Conservation (phyloP, 1,140 invertebrate genomes). For the Ganaspis sp. region DNA sequence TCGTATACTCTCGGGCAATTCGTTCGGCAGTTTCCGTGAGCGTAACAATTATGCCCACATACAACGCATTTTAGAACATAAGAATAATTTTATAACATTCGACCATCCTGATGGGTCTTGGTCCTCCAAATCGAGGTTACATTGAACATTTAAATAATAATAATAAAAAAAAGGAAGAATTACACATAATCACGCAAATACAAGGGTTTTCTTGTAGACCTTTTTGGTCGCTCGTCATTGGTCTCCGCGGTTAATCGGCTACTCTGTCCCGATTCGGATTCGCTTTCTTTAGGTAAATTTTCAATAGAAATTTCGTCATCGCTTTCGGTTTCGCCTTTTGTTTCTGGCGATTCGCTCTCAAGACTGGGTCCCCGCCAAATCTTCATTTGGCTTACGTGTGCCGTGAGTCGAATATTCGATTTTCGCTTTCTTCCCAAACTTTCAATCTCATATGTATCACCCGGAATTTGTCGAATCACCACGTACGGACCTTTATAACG, state of each 20-base stretch:
- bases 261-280: no score
- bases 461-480: constrained; percentile 16
- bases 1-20: no score
- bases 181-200: constrained; percentile 15
- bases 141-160: background rate
- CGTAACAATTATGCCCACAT: no score
- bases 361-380: constrained; percentile 30
- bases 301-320: background rate
- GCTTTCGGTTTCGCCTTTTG: background rate
- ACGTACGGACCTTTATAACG: constrained; percentile 37
- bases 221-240: constrained; percentile 15
- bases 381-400: constrained; percentile 39
- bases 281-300: background rate
- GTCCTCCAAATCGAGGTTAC: constrained; percentile 19
- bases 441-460: constrained; percentile 36
- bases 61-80: no score
- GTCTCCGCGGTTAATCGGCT: background rate
- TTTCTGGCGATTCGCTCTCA: background rate
- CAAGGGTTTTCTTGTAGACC: background rate
- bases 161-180: background rate
- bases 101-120: constrained; percentile 30
- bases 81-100: constrained; percentile 35
- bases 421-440: background rate
- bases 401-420: background rate
- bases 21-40: no score